phyloP scores from a whole-genome alignment of 2,113 vertebrate species.

The Megaleporinus macrocephalus region DNA sequence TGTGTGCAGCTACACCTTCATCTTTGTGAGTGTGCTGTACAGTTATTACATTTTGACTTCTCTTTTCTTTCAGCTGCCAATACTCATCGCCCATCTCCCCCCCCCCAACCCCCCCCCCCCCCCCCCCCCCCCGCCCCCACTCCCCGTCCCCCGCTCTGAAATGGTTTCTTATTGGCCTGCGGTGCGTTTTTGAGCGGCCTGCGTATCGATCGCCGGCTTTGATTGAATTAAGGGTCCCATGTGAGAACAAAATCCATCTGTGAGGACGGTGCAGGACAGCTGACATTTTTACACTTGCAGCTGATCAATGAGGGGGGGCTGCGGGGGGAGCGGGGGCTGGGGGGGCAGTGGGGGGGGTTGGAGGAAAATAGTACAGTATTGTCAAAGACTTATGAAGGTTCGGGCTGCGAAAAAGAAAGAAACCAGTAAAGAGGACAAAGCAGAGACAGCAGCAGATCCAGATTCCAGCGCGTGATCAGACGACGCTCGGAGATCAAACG shows the following conservation, averaged over 20 bases:
- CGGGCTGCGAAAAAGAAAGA: too few relatives aligned
- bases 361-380: conserved; percentile 1
- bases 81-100: not conserved
- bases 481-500: not conserved
- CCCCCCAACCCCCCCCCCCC: not conserved
- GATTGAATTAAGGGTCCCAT: conserved; percentile 58
- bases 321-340: not conserved
- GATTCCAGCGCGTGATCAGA: not conserved
- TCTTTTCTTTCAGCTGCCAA: conserved; percentile 36
- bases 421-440: not conserved
- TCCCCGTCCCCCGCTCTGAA: conserved; percentile 19
- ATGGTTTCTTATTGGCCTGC: conserved; percentile 45
- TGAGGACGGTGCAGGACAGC: conserved; percentile 44
- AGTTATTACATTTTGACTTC: conserved; percentile 32
- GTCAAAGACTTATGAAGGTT: not conserved
- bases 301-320: conserved; percentile 34
- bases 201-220: conserved; percentile 45
- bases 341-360: too few relatives aligned
- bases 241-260: conserved; percentile 48
- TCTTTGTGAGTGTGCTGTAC: not conserved
- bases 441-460: not conserved
- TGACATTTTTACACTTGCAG: conserved; percentile 51
- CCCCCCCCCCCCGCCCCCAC: too few relatives aligned
- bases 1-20: not conserved
- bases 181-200: conserved; percentile 24